Percentiles rank a stretch among this genome's conserved stretches.
Conservation (phyloP, 35 echinoderm and acorn worm species). For the Ophiothrix spiculata region DNA sequence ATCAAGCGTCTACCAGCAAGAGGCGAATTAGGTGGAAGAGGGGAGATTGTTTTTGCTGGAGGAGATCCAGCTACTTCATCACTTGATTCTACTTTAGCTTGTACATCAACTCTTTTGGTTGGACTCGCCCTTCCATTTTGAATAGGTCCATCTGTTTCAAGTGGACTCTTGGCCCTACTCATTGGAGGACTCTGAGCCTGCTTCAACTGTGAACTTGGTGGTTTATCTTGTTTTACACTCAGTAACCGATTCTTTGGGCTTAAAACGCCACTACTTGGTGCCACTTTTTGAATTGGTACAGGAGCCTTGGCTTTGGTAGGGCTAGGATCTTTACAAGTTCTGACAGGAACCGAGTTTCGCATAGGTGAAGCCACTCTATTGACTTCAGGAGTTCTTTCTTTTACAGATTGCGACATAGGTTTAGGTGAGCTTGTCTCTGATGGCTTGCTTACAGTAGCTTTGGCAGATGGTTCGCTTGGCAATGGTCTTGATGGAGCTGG, state of each 20-base stretch:
- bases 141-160: background rate
- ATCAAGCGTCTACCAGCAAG: background rate
- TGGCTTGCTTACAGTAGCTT: background rate
- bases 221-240: background rate
- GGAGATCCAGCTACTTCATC: background rate
- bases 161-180: background rate
- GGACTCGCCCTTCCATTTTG: background rate
- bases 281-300: background rate
- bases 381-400: background rate
- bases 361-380: background rate
- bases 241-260: background rate
- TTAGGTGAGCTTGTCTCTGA: background rate
- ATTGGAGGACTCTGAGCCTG: background rate
- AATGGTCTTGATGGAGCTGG: background rate
- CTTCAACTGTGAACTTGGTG: background rate
- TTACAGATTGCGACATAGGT: background rate
- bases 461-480: background rate
- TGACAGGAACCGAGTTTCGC: background rate
- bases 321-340: background rate
- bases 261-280: no score
- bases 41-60: constrained; percentile 21
- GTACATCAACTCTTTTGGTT: background rate
- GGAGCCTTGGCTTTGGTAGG: background rate
- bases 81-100: background rate
- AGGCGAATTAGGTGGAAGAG: constrained; percentile 31